Evolutionary conservation across 2,888 invertebrate genomes (phyloP).

Genomic region (Hypomecis atomaria): DNA sequence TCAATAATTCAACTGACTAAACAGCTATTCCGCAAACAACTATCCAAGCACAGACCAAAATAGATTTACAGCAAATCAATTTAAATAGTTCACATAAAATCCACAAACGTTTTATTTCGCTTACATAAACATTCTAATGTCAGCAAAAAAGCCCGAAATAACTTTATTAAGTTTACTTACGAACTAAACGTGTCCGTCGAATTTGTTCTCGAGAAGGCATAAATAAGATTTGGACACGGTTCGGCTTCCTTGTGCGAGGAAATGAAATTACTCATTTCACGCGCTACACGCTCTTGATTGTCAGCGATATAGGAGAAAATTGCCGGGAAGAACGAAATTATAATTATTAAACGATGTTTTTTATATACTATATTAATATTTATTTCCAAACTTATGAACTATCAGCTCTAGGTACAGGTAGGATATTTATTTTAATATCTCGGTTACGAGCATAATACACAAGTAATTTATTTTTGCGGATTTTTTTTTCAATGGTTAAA

Average conservation of each 20-base stretch:
- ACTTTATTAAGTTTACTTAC: constrained; percentile 33
- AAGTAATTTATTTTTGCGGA: too few relatives aligned
- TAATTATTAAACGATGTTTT: not conserved
- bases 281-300: constrained; percentile 23
- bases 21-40: too few relatives aligned
- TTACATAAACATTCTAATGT: constrained; percentile 31
- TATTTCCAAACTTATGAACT: too few relatives aligned
- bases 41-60: too few relatives aligned
- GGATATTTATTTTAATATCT: too few relatives aligned
- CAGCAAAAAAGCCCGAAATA: constrained; percentile 30
- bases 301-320: constrained; percentile 21
- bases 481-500: too few relatives aligned
- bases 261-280: constrained; percentile 33
- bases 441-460: too few relatives aligned
- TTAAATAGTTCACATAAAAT: constrained; percentile 1
- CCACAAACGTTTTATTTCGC: constrained; percentile 24
- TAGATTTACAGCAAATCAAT: too few relatives aligned
- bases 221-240: constrained; percentile 32
- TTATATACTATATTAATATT: too few relatives aligned
- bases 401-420: too few relatives aligned
- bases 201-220: constrained; percentile 27
- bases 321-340: not conserved
- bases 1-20: too few relatives aligned
- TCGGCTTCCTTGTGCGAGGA: constrained; percentile 27
- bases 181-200: constrained; percentile 30